These are phyloP conservation scores for Suricata suricatta DNA, from an alignment of 2,113 vertebrate species.

Conservation along the genomic window DNA sequence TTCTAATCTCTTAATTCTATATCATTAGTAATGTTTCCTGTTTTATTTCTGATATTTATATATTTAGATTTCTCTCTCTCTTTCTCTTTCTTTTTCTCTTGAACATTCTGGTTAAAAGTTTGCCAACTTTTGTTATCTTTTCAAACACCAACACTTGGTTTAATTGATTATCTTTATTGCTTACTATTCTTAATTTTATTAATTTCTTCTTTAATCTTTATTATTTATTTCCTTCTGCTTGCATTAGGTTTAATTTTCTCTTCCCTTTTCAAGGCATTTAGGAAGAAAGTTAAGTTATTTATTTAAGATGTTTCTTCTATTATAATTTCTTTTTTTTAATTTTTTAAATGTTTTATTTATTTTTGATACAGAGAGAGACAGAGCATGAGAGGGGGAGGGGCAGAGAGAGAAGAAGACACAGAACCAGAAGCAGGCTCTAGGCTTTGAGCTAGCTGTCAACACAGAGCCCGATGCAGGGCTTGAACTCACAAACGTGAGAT, in stretches of 20 bases:
- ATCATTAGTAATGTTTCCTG: not conserved
- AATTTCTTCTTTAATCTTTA: not conserved
- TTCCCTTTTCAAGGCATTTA: not conserved
- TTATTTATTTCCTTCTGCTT: not conserved
- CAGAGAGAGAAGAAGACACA: too few relatives aligned
- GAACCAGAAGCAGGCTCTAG: too few relatives aligned
- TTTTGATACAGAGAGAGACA: too few relatives aligned
- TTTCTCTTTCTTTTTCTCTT: not conserved
- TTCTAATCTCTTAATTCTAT: not conserved
- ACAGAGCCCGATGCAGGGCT: too few relatives aligned
- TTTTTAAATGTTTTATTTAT: too few relatives aligned
- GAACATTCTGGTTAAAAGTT: not conserved
- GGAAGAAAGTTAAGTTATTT: not conserved
- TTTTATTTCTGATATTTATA: not conserved
- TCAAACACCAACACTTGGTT: not conserved
- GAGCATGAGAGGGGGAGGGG: too few relatives aligned
- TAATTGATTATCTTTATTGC: not conserved
- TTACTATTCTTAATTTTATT: not conserved
- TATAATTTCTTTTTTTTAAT: too few relatives aligned
- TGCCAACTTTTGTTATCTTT: not conserved
- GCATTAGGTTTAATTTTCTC: not conserved
- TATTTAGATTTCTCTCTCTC: not conserved
- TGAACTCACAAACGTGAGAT: too few relatives aligned
- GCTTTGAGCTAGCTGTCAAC: too few relatives aligned
- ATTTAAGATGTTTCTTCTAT: not conserved